Conservation (phyloP, 2,797 vertebrate genomes). For the Dendrocincla tyrannina region DNA sequence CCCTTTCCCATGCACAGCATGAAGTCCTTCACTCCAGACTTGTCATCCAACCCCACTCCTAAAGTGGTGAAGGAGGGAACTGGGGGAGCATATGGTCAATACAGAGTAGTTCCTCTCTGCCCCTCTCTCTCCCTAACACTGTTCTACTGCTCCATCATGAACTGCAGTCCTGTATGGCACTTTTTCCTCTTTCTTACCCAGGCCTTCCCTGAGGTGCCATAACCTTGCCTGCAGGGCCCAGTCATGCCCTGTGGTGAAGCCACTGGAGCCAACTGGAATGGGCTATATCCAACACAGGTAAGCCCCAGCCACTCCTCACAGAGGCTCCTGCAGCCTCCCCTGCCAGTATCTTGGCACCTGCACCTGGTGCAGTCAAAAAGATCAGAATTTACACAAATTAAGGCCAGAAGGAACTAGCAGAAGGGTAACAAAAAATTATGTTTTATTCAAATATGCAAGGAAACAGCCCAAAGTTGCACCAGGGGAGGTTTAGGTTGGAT, state of each 20-base stretch:
- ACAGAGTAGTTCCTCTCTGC: not conserved
- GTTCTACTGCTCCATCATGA: not conserved
- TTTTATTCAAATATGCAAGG: not conserved
- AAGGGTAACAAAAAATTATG: not conserved
- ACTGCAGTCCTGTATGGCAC: not conserved
- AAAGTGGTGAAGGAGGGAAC: fast-evolving
- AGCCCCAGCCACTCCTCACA: not conserved
- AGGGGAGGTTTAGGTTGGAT: not conserved
- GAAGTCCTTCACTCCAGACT: not conserved
- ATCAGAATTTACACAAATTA: not conserved
- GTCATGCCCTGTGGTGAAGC: fast-evolving
- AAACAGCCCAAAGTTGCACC: not conserved
- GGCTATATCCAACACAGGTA: fast-evolving
- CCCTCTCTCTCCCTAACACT: fast-evolving
- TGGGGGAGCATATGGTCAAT: fast-evolving
- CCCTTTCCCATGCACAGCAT: not conserved
- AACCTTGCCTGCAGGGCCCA: not conserved
- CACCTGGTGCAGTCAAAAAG: fast-evolving
- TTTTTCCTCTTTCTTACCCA: not conserved
- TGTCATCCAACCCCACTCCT: too few relatives aligned
- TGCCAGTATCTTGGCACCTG: not conserved
- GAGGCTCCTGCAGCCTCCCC: not conserved
- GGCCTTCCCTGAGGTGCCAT: fast-evolving
- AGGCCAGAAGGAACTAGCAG: not conserved
- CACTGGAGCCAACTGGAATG: fast-evolving